Conservation (phyloP, 2,797 vertebrate species). For the Phyllotis vaccarum region DNA sequence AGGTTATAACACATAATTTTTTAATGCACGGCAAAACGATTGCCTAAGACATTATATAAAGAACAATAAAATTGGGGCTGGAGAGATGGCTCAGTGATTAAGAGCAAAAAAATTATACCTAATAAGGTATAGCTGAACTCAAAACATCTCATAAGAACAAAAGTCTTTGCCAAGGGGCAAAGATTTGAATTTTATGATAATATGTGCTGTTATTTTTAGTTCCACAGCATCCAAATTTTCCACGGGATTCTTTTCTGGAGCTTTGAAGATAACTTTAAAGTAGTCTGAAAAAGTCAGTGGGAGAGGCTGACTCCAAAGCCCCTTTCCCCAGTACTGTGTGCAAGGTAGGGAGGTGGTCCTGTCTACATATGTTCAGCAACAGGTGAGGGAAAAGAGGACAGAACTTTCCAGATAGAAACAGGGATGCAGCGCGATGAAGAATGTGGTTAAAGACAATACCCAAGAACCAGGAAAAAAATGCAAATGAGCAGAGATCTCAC, state of each 20-base stretch:
- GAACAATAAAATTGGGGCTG: neutral
- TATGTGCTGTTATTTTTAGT: neutral
- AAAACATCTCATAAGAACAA: neutral
- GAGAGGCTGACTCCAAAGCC: no score
- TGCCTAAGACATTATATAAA: neutral
- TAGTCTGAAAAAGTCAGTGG: neutral
- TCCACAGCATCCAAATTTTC: neutral
- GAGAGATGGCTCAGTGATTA: neutral
- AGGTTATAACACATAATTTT: neutral
- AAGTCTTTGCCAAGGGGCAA: neutral
- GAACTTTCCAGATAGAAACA: neutral
- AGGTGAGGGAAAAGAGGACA: no score
- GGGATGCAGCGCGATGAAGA: no score
- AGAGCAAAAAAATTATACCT: neutral
- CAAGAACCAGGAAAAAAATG: neutral
- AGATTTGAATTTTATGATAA: neutral
- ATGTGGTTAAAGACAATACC: neutral
- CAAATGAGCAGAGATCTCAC: neutral
- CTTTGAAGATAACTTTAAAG: neutral
- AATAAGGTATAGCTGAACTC: neutral
- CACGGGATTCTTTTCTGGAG: neutral
- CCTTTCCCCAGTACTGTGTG: fast-evolving
- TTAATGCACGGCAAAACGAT: neutral
- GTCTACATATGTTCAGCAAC: fast-evolving
- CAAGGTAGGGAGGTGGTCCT: neutral